A percentile compares a stretch with the other conserved stretches of the same genome.
phyloP scores from a whole-genome alignment of 1,140 invertebrate species.

The Ceratosolen solmsi region DNA sequence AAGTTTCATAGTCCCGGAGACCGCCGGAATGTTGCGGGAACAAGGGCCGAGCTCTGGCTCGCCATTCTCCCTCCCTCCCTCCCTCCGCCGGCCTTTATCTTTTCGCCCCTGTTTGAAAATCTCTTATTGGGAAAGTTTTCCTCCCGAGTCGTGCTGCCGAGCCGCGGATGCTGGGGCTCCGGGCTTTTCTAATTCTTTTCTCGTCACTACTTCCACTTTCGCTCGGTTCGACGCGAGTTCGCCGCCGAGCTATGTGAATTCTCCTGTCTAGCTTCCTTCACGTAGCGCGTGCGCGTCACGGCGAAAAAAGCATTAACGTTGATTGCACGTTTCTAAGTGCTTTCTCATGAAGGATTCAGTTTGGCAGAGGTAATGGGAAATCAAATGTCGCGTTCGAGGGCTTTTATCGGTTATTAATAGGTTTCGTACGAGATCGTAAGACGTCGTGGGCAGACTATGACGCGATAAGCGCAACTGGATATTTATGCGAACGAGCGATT shows the following conservation, averaged over 20 bases:
- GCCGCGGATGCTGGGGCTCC: too few relatives aligned
- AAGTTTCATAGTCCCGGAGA: constrained; percentile 38
- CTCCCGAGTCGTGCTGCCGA: background rate
- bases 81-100: background rate
- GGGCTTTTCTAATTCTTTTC: constrained; percentile 43
- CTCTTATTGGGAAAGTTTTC: constrained; percentile 52
- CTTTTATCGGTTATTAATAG: background rate
- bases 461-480: too few relatives aligned
- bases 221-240: background rate
- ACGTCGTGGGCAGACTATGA: too few relatives aligned
- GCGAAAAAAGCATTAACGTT: background rate
- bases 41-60: background rate
- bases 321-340: background rate
- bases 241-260: background rate
- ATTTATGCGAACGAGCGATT: too few relatives aligned
- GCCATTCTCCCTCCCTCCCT: constrained; percentile 1
- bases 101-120: constrained; percentile 21
- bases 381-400: background rate
- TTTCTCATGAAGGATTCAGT: background rate
- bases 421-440: too few relatives aligned
- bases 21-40: background rate
- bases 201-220: background rate
- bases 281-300: background rate
- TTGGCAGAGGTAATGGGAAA: background rate
- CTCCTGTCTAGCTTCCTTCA: background rate